Evolutionary conservation across 2,888 invertebrate genomes (phyloP).

Genomic region (Nephrotoma guestfalica): DNA sequence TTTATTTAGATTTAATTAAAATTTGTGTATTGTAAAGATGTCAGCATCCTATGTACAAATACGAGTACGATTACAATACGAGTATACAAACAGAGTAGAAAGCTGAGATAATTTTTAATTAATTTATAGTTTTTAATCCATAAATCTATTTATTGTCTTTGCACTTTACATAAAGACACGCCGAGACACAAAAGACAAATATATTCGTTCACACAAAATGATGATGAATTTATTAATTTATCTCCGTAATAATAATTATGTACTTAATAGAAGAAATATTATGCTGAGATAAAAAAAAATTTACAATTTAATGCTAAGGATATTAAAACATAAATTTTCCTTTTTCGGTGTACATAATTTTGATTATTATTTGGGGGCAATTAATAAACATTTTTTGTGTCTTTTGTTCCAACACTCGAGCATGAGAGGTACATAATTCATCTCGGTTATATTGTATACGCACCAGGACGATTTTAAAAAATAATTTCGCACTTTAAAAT

Average conservation of each 20-base stretch:
- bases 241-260: neutral
- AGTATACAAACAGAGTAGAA: neutral
- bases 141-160: neutral
- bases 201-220: neutral
- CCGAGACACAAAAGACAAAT: neutral
- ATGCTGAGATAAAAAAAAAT: neutral
- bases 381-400: neutral
- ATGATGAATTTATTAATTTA: neutral
- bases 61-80: neutral
- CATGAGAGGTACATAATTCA: neutral
- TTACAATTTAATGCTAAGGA: neutral
- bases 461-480: neutral
- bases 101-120: neutral
- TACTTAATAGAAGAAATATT: neutral
- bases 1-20: neutral
- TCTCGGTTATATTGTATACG: neutral
- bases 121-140: neutral
- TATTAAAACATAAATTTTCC: neutral
- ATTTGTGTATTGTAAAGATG: neutral
- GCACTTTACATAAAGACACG: neutral
- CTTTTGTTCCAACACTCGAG: neutral
- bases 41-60: neutral
- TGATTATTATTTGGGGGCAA: neutral
- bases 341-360: neutral
- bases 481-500: neutral